phyloP scores from a whole-genome alignment of 1,140 invertebrate species.

The Maniola jurtina region DNA sequence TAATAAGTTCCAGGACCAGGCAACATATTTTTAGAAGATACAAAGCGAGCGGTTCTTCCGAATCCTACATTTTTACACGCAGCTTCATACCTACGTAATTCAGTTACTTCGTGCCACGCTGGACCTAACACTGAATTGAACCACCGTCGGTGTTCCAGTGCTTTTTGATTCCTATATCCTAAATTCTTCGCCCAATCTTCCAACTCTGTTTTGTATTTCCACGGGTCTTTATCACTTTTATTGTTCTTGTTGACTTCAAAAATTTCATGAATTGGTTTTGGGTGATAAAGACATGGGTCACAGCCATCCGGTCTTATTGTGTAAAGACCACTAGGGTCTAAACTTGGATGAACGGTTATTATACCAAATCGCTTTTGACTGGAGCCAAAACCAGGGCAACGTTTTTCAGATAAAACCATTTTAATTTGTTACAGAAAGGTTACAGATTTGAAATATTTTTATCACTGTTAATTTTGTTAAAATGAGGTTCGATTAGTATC shows the following conservation, averaged over 20 bases:
- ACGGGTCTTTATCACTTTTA: constrained; percentile 48
- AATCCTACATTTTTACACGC: constrained; percentile 61
- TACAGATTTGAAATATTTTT: too few relatives aligned
- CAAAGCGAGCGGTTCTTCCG: constrained; percentile 50
- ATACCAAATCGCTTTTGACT: constrained; percentile 50
- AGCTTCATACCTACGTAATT: constrained; percentile 38
- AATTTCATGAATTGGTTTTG: constrained; percentile 44
- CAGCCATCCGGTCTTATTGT: constrained; percentile 47
- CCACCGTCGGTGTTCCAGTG: constrained; percentile 52
- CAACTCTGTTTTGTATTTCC: constrained; percentile 63
- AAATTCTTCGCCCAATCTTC: constrained; percentile 68
- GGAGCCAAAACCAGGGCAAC: constrained; percentile 39
- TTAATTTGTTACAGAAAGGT: background rate
- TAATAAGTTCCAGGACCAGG: constrained; percentile 65
- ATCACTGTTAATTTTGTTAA: too few relatives aligned
- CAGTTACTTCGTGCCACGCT: constrained; percentile 54
- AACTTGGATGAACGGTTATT: constrained; percentile 57
- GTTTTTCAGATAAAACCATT: background rate
- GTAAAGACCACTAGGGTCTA: constrained; percentile 60
- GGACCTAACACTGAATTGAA: constrained; percentile 52
- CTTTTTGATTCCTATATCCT: constrained; percentile 64
- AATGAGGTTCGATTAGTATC: too few relatives aligned
- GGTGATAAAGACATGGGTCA: constrained; percentile 59
- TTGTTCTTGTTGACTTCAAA: constrained; percentile 47
- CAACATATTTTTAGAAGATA: constrained; percentile 29